Conservation (phyloP, 2,113 vertebrate genomes). For the Talpa occidentalis region DNA sequence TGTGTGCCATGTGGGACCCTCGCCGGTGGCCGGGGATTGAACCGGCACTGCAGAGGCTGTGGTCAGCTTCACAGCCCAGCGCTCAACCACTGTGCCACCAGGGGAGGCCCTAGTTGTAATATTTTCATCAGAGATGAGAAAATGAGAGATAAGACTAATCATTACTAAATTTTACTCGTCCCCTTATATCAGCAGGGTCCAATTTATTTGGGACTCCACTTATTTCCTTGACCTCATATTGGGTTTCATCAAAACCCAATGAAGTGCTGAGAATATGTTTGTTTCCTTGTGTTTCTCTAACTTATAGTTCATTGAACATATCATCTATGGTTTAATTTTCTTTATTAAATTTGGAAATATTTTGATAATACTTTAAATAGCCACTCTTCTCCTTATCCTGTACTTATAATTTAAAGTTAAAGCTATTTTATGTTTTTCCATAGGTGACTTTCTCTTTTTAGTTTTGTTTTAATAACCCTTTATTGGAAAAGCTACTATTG, state of each 20-base stretch:
- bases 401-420: not conserved
- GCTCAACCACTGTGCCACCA: no score
- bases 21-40: no score
- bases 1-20: no score
- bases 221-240: not conserved
- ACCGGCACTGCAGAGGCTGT: no score
- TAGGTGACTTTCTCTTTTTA: not conserved
- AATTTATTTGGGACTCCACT: not conserved
- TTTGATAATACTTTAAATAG: not conserved
- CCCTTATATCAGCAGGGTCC: no score
- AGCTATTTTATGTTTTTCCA: not conserved
- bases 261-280: not conserved
- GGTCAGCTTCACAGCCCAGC: no score
- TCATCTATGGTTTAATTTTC: not conserved
- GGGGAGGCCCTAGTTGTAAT: not conserved
- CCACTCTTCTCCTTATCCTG: not conserved
- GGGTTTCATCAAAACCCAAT: not conserved
- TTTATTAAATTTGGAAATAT: not conserved
- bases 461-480: no score
- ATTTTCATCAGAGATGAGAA: not conserved
- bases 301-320: not conserved
- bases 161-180: fast-evolving
- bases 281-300: not conserved
- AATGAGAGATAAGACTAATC: not conserved
- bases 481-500: not conserved